These are phyloP conservation scores for Muschampia plurimacula DNA, from an alignment of 2,888 invertebrate species.

Conservation along the genomic window DNA sequence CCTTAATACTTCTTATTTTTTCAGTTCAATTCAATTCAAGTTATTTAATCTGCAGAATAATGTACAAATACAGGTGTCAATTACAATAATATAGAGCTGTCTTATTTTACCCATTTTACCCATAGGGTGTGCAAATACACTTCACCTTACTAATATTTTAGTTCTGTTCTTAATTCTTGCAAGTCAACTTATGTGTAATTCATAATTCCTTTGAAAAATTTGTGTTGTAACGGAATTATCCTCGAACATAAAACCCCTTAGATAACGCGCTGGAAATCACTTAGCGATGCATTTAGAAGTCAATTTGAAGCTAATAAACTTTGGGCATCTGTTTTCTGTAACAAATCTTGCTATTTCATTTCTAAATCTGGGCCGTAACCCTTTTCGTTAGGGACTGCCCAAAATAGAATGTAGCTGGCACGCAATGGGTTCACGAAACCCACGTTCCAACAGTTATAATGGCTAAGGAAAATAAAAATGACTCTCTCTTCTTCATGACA, in stretches of 20 bases:
- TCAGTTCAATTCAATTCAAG: no score
- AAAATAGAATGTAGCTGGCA: slow-evolving; percentile 51
- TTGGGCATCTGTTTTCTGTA: slow-evolving; percentile 64
- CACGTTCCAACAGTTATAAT: slow-evolving; percentile 31
- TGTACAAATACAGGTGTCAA: no score
- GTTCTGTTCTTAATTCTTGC: background rate
- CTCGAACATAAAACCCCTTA: slow-evolving; percentile 4
- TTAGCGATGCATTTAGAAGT: slow-evolving; percentile 51
- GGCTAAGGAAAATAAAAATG: slow-evolving; percentile 32
- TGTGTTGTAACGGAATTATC: background rate
- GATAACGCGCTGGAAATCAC: slow-evolving; percentile 43
- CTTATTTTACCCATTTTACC: no score
- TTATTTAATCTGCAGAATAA: no score
- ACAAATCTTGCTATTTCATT: slow-evolving; percentile 42
- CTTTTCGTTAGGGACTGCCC: slow-evolving; percentile 49
- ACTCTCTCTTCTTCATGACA: slow-evolving; percentile 26
- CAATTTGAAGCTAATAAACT: slow-evolving; percentile 66
- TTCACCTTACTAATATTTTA: background rate
- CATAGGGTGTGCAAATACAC: no score
- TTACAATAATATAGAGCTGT: no score
- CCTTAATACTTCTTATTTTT: no score
- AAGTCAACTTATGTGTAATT: background rate
- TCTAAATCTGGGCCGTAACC: slow-evolving; percentile 54
- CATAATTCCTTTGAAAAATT: background rate
- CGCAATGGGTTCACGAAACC: slow-evolving; percentile 40